Conservation (phyloP, 1,140 invertebrate species). For the Subanguina moxae region DNA sequence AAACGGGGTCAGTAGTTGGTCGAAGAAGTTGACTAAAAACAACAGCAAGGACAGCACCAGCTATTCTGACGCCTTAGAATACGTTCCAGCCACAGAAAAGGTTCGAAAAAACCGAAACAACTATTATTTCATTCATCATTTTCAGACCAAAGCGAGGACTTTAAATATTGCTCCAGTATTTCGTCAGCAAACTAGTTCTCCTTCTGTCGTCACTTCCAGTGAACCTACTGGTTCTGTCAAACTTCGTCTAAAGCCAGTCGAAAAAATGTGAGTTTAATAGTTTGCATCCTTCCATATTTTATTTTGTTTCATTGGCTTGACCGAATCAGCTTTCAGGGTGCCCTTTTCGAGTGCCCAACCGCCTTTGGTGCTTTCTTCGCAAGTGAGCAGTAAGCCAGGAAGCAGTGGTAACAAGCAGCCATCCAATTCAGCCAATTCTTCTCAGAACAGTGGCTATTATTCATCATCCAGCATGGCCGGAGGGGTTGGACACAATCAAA, state of each 20-base stretch:
- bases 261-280: background rate
- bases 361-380: background rate
- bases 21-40: background rate
- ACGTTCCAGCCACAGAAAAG: background rate
- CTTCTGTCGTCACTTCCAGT: background rate
- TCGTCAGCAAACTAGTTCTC: background rate
- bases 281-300: background rate
- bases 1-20: background rate
- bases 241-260: background rate
- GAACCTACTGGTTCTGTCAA: background rate
- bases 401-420: background rate
- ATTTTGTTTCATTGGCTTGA: background rate
- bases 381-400: background rate
- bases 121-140: background rate
- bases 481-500: conserved; percentile 1
- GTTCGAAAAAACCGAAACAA: background rate
- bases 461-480: background rate
- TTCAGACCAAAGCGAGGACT: conserved; percentile 1
- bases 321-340: too few relatives aligned
- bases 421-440: background rate
- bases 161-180: conserved; percentile 13
- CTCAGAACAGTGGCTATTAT: background rate
- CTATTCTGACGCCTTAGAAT: background rate
- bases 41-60: background rate
- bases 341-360: background rate